Evolutionary conservation across 1,140 invertebrate genomes (phyloP), one percentile per base, ranked within the genome.

Genomic region (Drosophila sp.): DNA sequence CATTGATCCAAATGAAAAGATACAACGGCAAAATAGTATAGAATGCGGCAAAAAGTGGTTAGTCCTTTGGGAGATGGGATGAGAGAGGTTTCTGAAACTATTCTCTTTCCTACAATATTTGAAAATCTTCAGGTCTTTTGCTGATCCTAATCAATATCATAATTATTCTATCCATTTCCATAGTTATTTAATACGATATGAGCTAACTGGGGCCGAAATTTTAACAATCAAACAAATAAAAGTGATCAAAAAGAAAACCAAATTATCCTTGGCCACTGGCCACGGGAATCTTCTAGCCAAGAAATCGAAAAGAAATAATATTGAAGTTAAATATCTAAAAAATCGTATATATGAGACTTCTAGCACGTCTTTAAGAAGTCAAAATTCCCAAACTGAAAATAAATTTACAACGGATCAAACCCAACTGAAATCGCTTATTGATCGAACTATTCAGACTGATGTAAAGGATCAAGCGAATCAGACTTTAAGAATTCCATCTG

Each of bases 151-250:
- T 17, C 17, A 17, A 17, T 17, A 17, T 17, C 17, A 17, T 17
- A 17, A 17, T 17, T 17, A n/a, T n/a, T n/a, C n/a, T 17, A 17
- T 17, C 2, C 7, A 35, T 35, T 38, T 1, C n/a, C 2, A 6
- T 23, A 86, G 82, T 27, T 79, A 65, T 10, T 5, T 70, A 7
- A 10, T 86, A 10, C 75, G 66, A n/a, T 89, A 64, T 33, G 58
- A 61, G 5, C 35, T 86, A 55, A 54, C 47, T 4, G 32, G 47
- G 0, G 71, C 63, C 1, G 7, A 60, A 3, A 56, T 86, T 32
- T 47, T 44, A n/a, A 66, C 87, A 27, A 50, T 50, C 8, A 7
- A 35, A 0, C 66, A 66, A 4, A 11, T 66, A 5, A 70, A 55
- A 10, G 38, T 30, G 11, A 29, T 17, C 0, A 11, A 50, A 17